A percentile compares a stretch with the other conserved stretches of the same genome.
These are phyloP conservation scores for Athalia circularis DNA, from an alignment of 2,888 invertebrate genomes.

Conservation along the genomic window DNA sequence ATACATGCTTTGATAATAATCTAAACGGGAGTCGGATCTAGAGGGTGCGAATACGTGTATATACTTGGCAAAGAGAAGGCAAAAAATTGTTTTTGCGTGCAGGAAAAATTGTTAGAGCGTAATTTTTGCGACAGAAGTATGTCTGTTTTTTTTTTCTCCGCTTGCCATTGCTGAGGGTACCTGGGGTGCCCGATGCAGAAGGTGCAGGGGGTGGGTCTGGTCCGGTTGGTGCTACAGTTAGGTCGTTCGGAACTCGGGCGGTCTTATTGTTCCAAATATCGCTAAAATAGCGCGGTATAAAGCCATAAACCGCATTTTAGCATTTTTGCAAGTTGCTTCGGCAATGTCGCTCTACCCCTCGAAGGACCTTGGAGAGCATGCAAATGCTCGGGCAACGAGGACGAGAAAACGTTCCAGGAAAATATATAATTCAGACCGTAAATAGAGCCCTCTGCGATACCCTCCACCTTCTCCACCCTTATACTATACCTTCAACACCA, in stretches of 20 bases:
- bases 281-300: conserved; percentile 65
- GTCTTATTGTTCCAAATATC: conserved; percentile 65
- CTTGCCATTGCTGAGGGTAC: neutral
- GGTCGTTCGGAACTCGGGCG: conserved; percentile 53
- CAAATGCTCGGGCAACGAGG: conserved; percentile 54
- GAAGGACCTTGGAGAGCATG: conserved; percentile 55
- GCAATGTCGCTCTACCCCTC: conserved; percentile 21
- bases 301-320: conserved; percentile 67
- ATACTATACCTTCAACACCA: conserved; percentile 1
- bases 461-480: conserved; percentile 29
- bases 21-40: too few species aligned
- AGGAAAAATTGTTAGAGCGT: too few species aligned
- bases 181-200: neutral
- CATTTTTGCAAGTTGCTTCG: conserved; percentile 58
- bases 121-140: neutral
- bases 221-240: conserved; percentile 56
- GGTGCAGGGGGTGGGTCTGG: neutral
- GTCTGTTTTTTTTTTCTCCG: neutral
- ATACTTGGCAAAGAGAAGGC: too few species aligned
- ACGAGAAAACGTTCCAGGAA: conserved; percentile 48
- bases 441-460: conserved; percentile 53
- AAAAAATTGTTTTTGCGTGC: too few species aligned
- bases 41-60: too few species aligned
- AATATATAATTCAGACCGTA: conserved; percentile 60
- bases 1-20: too few species aligned